Evolutionary conservation across 2,113 vertebrate species (phyloP).

Genomic region (Ameiurus melas): DNA sequence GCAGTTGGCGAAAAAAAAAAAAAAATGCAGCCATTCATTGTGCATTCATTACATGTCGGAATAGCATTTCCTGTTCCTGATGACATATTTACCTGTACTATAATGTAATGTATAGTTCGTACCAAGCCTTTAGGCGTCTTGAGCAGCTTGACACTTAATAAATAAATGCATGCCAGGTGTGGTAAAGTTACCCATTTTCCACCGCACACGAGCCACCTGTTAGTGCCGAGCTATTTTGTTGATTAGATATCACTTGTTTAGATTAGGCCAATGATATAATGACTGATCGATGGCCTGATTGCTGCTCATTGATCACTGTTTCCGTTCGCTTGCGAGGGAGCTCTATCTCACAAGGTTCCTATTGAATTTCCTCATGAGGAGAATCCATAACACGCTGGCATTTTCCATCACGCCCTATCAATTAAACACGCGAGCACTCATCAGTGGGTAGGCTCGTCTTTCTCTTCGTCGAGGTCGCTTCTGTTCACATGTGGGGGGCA

Average conservation of each 20-base stretch:
- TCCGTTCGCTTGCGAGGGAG: conserved; percentile 51
- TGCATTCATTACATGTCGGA: conserved; percentile 3
- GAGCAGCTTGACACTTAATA: not conserved
- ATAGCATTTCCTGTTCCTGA: not conserved
- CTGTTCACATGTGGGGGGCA: not conserved
- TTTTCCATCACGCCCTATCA: conserved; percentile 62
- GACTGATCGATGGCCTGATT: conserved; percentile 63
- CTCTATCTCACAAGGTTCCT: conserved; percentile 51
- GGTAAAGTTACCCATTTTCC: not conserved
- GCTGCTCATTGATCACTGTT: conserved; percentile 62
- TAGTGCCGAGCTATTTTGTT: conserved; percentile 48
- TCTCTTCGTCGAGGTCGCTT: not conserved
- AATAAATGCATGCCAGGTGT: conserved; percentile 1
- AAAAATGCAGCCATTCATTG: conserved; percentile 5
- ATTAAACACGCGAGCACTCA: conserved; percentile 36
- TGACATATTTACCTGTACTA: not conserved
- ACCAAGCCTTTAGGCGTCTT: not conserved
- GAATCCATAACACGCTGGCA: conserved; percentile 43
- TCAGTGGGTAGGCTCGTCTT: not conserved
- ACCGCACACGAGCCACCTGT: conserved; percentile 46
- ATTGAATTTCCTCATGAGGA: conserved; percentile 58
- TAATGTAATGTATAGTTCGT: not conserved
- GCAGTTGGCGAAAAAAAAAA: not conserved
- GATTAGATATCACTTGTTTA: conserved; percentile 61
- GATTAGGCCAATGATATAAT: conserved; percentile 61